phyloP scores from a whole-genome alignment of 2,797 vertebrate genomes.

The Microctenopoma lineatum region DNA sequence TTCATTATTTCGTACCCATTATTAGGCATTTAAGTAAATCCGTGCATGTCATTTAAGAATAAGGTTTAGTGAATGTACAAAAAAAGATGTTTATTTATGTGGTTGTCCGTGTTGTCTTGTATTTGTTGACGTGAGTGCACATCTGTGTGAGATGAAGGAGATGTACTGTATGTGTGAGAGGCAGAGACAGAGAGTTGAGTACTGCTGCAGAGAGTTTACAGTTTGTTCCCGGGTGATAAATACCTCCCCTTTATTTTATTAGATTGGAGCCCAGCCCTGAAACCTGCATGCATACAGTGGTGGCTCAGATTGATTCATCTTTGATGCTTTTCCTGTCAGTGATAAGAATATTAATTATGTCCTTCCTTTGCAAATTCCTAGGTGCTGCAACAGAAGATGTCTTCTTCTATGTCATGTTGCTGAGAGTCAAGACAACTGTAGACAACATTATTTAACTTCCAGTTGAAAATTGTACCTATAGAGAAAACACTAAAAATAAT shows the following conservation, averaged over 20 bases:
- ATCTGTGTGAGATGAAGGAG: slow-evolving; percentile 11
- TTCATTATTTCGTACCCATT: no score
- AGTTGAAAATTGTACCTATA: no score
- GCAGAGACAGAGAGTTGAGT: slow-evolving; percentile 24
- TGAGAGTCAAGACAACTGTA: no score
- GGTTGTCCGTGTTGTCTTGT: no score
- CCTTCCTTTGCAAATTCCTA: slow-evolving; percentile 62
- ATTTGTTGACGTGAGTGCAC: no score
- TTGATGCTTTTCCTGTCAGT: slow-evolving; percentile 62
- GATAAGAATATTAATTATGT: slow-evolving; percentile 77
- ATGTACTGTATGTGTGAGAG: slow-evolving; percentile 35
- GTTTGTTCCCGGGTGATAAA: slow-evolving; percentile 56
- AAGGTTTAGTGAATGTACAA: not conserved
- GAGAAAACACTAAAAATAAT: no score
- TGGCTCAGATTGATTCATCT: slow-evolving; percentile 63
- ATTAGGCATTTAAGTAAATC: not conserved
- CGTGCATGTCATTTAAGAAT: not conserved
- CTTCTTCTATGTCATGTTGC: slow-evolving; percentile 33
- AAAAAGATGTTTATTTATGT: not conserved
- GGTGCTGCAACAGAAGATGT: slow-evolving; percentile 35
- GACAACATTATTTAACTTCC: no score
- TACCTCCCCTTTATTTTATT: slow-evolving; percentile 55
- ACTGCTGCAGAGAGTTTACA: slow-evolving; percentile 30
- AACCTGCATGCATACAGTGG: slow-evolving; percentile 45
- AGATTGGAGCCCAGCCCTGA: slow-evolving; percentile 55